Base-by-base conservation (phyloP, 2,888 invertebrate species). In the Plutella xylostella region DNA sequence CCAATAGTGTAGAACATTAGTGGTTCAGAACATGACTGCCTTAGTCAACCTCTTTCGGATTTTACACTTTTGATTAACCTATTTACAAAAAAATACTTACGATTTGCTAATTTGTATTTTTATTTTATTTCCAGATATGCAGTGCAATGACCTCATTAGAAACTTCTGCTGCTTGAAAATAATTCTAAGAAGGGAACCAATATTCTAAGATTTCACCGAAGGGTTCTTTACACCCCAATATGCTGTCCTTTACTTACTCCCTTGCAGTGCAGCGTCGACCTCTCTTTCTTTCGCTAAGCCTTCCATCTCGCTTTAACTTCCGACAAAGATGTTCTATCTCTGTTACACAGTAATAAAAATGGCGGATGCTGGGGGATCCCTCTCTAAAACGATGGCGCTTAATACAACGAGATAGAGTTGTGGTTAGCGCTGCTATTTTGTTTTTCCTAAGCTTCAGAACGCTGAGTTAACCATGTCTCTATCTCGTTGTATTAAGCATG, bases 311-410 rank as follows among this genome's bases (percentile, higher is more conserved):
- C n/a, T 41, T 19, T 12, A 12, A 17, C 15, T 41, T 30, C 9
- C 15, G 39, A 15, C 22, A 12, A 15, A 31, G 20, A 5, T 19
- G 19, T 28, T 41, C 6, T 44, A 19, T 68, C 62, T 52, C 56
- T 11, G 42, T 69, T 61, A 25, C 47, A 40, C 52, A 45, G 22
- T 34, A 54, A 57, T 57, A 56, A 68, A 67, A 72, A 80, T 79
- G 77, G 80, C 74, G 79, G 80, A 78, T 76, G 77, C 74, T 76
- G 78, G n/a, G n/a, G n/a, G n/a, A n/a, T n/a, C n/a, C n/a, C n/a
- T n/a, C n/a, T n/a, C n/a, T n/a, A n/a, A n/a, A n/a, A n/a, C n/a
- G n/a, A n/a, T n/a, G n/a, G n/a, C n/a, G n/a, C n/a, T n/a, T n/a
- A n/a, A n/a, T n/a, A n/a, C n/a, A n/a, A n/a, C n/a, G n/a, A n/a